These are phyloP conservation scores for Drosophila bocki DNA, from an alignment of 1,140 invertebrate species.

Conservation along the genomic window DNA sequence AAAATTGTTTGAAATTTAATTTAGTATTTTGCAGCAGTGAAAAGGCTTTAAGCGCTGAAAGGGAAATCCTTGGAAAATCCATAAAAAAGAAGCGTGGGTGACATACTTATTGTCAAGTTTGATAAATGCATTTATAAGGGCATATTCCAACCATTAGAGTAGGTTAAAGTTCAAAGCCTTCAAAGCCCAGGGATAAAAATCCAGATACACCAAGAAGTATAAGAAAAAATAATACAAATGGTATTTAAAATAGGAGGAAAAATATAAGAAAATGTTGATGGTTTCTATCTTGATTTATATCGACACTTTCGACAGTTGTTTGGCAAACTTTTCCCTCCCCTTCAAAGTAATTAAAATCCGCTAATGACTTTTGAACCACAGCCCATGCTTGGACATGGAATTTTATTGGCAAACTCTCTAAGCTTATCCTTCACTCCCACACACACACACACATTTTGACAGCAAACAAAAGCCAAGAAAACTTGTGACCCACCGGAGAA, in stretches of 20 bases:
- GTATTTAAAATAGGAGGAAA: neutral
- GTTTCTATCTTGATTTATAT: neutral
- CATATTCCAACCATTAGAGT: conserved; percentile 2
- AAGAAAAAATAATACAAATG: neutral
- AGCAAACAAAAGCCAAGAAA: conserved; percentile 20
- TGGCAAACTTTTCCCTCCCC: neutral
- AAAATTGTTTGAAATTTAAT: conserved; percentile 26
- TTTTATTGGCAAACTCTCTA: conserved; percentile 10
- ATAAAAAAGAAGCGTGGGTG: conserved; percentile 6
- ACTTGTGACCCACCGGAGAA: conserved; percentile 2
- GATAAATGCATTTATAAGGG: conserved; percentile 15
- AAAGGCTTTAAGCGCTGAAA: neutral
- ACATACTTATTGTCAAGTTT: conserved; percentile 2
- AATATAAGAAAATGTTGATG: neutral
- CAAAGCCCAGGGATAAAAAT: neutral
- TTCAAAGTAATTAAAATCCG: conserved; percentile 6
- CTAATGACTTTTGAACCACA: conserved; percentile 37
- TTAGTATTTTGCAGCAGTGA: neutral
- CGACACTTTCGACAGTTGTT: neutral
- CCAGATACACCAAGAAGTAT: neutral
- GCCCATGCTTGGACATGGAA: neutral
- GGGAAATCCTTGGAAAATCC: neutral
- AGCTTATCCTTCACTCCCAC: conserved; percentile 24
- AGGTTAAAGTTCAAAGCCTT: conserved; percentile 17
- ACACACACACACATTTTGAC: neutral